Percentiles rank a stretch among this genome's conserved stretches.
Conservation (phyloP, 92 coral and sea anemone genomes). For the Desmophyllum pertusum region DNA sequence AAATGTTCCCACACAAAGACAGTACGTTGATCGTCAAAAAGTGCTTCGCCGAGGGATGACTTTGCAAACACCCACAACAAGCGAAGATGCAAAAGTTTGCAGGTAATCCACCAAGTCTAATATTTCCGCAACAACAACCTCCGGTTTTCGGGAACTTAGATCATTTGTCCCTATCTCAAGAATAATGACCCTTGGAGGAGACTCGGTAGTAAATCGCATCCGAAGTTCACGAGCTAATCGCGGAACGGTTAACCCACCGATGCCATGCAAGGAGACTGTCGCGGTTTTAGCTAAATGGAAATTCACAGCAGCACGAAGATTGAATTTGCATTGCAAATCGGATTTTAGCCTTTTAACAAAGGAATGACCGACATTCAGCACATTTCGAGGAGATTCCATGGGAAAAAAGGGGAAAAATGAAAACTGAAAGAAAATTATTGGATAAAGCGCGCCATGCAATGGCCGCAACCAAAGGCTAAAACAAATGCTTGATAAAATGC, state of each 20-base stretch:
- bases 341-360: constrained; percentile 17
- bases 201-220: neutral
- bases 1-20: too few relatives aligned
- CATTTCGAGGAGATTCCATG: constrained; percentile 20
- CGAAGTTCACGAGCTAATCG: neutral
- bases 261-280: neutral
- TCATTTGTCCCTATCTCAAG: constrained; percentile 1
- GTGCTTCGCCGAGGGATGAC: constrained; percentile 13
- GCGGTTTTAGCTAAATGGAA: constrained; percentile 10
- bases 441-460: too few relatives aligned
- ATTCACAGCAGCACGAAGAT: constrained; percentile 13
- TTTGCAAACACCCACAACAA: constrained; percentile 11
- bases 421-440: too few relatives aligned
- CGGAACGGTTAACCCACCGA: neutral
- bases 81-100: neutral
- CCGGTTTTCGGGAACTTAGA: neutral
- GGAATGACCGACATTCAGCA: constrained; percentile 30
- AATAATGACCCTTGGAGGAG: neutral
- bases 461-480: too few relatives aligned
- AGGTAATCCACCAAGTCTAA: constrained; percentile 6
- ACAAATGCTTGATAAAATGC: too few relatives aligned
- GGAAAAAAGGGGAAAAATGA: too few relatives aligned
- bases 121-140: neutral
- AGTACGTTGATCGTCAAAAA: neutral
- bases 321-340: constrained; percentile 28